phyloP scores from a whole-genome alignment of 2,888 invertebrate genomes.

The Heliconius ethilla region DNA sequence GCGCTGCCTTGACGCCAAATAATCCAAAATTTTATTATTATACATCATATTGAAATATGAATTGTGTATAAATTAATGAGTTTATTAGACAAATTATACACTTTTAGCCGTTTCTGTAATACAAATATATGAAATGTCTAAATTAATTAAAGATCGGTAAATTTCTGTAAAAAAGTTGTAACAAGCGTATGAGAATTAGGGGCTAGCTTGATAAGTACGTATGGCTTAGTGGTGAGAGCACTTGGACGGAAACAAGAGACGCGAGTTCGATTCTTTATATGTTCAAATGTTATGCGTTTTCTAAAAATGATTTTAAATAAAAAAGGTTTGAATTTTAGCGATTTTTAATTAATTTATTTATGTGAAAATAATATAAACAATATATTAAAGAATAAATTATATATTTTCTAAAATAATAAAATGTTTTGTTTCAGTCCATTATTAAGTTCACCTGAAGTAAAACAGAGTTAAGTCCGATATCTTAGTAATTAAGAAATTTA shows the following conservation, averaged over 20 bases:
- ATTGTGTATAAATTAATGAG: not conserved
- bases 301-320: too few species aligned
- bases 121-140: not conserved
- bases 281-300: too few species aligned
- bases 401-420: not conserved
- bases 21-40: slow-evolving; percentile 17
- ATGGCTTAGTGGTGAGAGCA: too few species aligned
- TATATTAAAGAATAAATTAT: not conserved
- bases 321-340: not conserved
- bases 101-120: not conserved
- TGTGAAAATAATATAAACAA: not conserved
- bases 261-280: too few species aligned
- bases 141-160: not conserved
- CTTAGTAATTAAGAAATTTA: not conserved
- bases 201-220: too few species aligned
- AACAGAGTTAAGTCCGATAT: not conserved
- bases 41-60: slow-evolving; percentile 39
- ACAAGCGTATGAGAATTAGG: too few species aligned
- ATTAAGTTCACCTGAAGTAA: not conserved
- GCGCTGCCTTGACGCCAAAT: slow-evolving; percentile 32
- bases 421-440: not conserved
- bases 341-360: not conserved
- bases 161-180: too few species aligned
- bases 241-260: too few species aligned
- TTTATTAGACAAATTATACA: slow-evolving; percentile 22